Percentiles rank a stretch among this genome's conserved stretches.
phyloP scores from a whole-genome alignment of 2,797 vertebrate genomes.

The Geotrypetes seraphini region DNA sequence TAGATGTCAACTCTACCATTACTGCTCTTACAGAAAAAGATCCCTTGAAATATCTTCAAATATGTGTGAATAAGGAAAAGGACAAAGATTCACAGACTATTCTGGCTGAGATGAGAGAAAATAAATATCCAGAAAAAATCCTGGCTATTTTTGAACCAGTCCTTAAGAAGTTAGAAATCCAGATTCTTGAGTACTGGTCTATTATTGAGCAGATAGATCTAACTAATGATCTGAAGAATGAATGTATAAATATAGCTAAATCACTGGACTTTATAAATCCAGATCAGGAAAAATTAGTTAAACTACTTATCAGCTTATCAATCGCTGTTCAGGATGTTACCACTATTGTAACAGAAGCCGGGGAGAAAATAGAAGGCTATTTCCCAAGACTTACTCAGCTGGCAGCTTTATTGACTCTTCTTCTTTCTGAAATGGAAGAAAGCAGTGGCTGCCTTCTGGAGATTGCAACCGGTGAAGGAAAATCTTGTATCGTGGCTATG shows the following conservation, averaged over 20 bases:
- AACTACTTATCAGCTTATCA: slow-evolving; percentile 4
- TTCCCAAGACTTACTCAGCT: slow-evolving; percentile 21
- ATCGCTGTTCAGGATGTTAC: slow-evolving; percentile 11
- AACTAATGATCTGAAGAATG: background rate
- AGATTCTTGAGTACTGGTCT: background rate
- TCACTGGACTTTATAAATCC: slow-evolving; percentile 6
- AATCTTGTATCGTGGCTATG: no score
- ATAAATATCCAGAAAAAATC: slow-evolving; percentile 2
- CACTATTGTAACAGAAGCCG: background rate
- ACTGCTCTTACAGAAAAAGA: background rate
- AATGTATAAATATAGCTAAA: background rate
- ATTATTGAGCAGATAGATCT: no score
- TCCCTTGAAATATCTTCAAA: slow-evolving; percentile 2
- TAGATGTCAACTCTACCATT: background rate
- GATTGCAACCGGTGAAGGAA: slow-evolving; percentile 32
- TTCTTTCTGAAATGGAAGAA: slow-evolving; percentile 5
- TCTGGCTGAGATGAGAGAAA: slow-evolving; percentile 9
- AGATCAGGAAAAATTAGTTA: background rate
- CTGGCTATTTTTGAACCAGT: slow-evolving; percentile 9
- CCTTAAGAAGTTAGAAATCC: background rate
- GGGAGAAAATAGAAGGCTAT: slow-evolving; percentile 7
- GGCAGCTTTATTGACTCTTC: slow-evolving; percentile 13
- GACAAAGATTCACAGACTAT: slow-evolving; percentile 15
- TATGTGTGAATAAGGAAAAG: background rate
- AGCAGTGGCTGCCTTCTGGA: slow-evolving; percentile 22